Evolutionary conservation across 2,888 invertebrate species (phyloP), one percentile per base, ranked within the genome.

Genomic region (Cryptocephalus moraei): DNA sequence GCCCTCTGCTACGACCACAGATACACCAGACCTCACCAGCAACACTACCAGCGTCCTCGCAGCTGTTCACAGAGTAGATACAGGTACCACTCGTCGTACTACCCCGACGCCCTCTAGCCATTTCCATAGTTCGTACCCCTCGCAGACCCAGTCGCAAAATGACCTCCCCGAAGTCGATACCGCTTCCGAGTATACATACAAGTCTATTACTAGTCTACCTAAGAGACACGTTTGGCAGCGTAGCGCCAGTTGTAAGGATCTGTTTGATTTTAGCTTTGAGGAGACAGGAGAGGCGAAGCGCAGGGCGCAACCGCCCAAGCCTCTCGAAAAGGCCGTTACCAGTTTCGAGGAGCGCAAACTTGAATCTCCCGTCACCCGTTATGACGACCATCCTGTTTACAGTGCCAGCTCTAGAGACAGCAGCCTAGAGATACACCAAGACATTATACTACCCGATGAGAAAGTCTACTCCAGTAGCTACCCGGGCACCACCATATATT

Each of bases 391-490:
- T 55, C 77, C 78, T 4, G 69, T 78, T 56, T 82, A 81, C 62
- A 76, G 78, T 56, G 75, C 77, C 9, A 77, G 78, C 58, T 83
- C 84, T 8, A 76, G 77, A 54, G 71, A 76, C 49, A 74, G 75
- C 52, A 77, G 76, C 49, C 73, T 84, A 49, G 86, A 86, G 64
- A 75, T 78, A 8, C 80, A 79, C 61, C 81, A 83, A 63, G 82
- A 83, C 63, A 79, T 78, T 52, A 72, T 75, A 51, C 68, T 79
- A 45, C 75, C 78, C 1, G 76, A 84, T 58, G 78, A 81, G 44
- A 86, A 87, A 67, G 81, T 88, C 6, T 90, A 89, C 71, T 89
- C 89, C 14, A 87, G 87, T 53, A 88, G 87, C 66, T 91, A 88
- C 68, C 91, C 91, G 14, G 90, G 90, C 47, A 87, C 86, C 44